Evolutionary conservation across 2,888 invertebrate genomes (phyloP).

Genomic region (Chymomyza caudatula): DNA sequence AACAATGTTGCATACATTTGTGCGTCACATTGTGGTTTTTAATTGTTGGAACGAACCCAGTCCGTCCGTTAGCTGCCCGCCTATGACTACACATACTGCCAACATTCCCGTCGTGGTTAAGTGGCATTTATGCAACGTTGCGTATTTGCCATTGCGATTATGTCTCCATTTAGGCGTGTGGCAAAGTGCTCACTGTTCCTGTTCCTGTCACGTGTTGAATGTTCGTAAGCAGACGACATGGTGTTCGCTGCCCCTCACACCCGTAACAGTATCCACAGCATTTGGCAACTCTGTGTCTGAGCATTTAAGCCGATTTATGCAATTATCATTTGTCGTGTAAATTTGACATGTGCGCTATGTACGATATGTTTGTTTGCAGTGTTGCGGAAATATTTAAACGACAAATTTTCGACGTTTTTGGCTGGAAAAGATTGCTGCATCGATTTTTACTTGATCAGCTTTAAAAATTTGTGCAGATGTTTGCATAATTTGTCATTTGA

Average conservation of each 20-base stretch:
- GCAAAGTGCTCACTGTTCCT: conserved; percentile 25
- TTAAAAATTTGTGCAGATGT: conserved; percentile 27
- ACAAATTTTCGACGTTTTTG: conserved; percentile 29
- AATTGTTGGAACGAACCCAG: conserved; percentile 30
- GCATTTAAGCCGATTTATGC: conserved; percentile 73
- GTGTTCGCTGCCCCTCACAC: neutral
- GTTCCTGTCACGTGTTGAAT: conserved; percentile 46
- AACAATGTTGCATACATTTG: conserved; percentile 55
- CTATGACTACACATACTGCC: neutral
- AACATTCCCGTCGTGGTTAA: conserved; percentile 19
- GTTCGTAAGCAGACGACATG: neutral
- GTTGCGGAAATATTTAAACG: conserved; percentile 17
- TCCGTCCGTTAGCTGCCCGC: too few species aligned
- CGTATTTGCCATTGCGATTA: conserved; percentile 55
- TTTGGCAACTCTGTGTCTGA: conserved; percentile 29
- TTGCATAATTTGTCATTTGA: conserved; percentile 37
- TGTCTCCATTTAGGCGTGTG: conserved; percentile 43
- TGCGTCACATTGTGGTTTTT: conserved; percentile 42
- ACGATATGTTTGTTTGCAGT: conserved; percentile 20
- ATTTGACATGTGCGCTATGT: conserved; percentile 45
- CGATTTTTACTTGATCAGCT: neutral
- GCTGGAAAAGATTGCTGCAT: neutral
- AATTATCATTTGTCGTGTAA: conserved; percentile 70
- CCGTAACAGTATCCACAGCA: conserved; percentile 23
- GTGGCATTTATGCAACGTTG: conserved; percentile 49